A percentile compares a stretch with the other conserved stretches of the same genome.
These are phyloP conservation scores for crab-eating macaque (Macaca fascicularis) DNA, from an alignment of 2,113 vertebrate genomes.

Conservation along the genomic window T2T-MFA8v1.1 NC_088395.1:39467001-39467500, in stretches of 20 bases:
- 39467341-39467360: not conserved
- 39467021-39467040: constrained; percentile 19
- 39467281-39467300: constrained; percentile 17
- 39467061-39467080: constrained; percentile 51
- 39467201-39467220: constrained; percentile 38
- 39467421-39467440: not conserved
- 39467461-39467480: not conserved
- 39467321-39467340: rapidly evolving
- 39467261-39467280: not conserved
- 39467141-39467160: constrained; percentile 23
- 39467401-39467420: not conserved
- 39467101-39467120: constrained; percentile 57
- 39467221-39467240: not conserved
- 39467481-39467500: not conserved
- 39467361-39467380: not conserved
- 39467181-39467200: not conserved
- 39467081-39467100: constrained; percentile 49
- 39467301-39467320: not conserved
- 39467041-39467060: constrained; percentile 57
- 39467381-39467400: not conserved
- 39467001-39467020: constrained; percentile 54
- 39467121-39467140: constrained; percentile 31
- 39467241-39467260: constrained; percentile 11
- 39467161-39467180: not conserved
- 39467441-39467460: not conserved